These are phyloP conservation scores for Plectrocnemia conspersa DNA, from an alignment of 1,140 invertebrate genomes.

Conservation along the genomic window DNA sequence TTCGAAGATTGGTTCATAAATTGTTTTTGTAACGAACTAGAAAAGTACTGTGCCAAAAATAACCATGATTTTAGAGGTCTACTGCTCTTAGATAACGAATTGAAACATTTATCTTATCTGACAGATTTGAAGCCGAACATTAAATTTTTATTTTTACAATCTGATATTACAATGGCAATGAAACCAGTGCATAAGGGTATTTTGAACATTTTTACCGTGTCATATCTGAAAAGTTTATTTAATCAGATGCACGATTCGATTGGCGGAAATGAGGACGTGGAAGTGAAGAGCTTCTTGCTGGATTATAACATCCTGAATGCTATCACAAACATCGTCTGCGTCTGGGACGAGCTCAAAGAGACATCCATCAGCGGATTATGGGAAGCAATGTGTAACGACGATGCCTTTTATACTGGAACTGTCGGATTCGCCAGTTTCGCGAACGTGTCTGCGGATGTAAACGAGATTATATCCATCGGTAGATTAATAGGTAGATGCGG, in stretches of 20 bases:
- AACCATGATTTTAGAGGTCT: background rate
- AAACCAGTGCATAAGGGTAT: background rate
- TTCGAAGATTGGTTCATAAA: constrained; percentile 38
- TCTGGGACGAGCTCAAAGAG: background rate
- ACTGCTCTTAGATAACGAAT: background rate
- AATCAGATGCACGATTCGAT: background rate
- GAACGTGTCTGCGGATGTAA: background rate
- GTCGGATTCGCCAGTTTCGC: background rate
- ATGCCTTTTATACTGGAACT: background rate
- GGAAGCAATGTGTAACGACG: background rate
- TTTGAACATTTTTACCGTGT: background rate
- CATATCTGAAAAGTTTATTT: background rate
- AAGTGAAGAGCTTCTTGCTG: background rate
- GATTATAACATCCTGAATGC: background rate
- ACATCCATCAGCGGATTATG: background rate
- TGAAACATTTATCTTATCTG: background rate
- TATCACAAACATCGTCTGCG: background rate
- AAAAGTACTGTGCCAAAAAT: background rate
- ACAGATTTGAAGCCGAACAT: background rate
- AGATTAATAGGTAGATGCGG: background rate
- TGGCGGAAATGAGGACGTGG: background rate
- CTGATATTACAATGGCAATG: background rate
- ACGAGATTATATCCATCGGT: background rate
- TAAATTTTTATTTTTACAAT: background rate
- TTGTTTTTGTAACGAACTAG: background rate